Evolutionary conservation across 2,888 invertebrate species (phyloP), one percentile per base, ranked within the genome.

Genomic region (Dasypogon diadema): DNA sequence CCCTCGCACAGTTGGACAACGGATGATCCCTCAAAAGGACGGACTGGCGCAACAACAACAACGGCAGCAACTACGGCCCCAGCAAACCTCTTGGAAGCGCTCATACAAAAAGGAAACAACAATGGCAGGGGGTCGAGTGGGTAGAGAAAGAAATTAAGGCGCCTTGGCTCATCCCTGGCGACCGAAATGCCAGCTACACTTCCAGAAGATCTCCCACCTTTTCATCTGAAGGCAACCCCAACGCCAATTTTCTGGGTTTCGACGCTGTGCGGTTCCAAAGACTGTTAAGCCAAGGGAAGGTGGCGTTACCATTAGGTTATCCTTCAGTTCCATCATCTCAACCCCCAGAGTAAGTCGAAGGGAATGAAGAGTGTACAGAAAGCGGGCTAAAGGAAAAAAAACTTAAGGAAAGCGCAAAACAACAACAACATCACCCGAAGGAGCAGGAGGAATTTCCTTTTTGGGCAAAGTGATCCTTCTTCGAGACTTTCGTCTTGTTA

Each of bases 401-500:
- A 12, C 24, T 58, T 24, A 74, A 30, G 51, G 48, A 74, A 74
- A 48, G 37, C 73, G 21, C 73, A 74, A 58, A 68, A 75, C 58
- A 70, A 58, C 30, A 74, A 70, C 76, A 58, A 68, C 58, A 56
- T 51, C 70, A 70, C 75, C 77, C 75, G 34, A 63, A 55, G 65
- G 77, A 77, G 75, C 68, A 51, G 26, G 58, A 51, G 58, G 63
- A 72, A 70, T 58, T 63, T 77, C 75, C 58, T 77, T 77, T 74
- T 68, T 51, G 68, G 73, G 73, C 65, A 74, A 77, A 77, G 72
- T 74, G 77, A 77, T 77, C 74, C 73, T 74, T 56, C 75, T 77
- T 75, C 73, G 65, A 75, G 77, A 75, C 75, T 75, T 77, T 77
- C 60, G 58, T 73, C 75, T 65, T 74, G 58, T 77, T 77, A 75